These are phyloP conservation scores for Artemia sinica DNA, from an alignment of 2,888 invertebrate species.

Conservation along the genomic window DNA sequence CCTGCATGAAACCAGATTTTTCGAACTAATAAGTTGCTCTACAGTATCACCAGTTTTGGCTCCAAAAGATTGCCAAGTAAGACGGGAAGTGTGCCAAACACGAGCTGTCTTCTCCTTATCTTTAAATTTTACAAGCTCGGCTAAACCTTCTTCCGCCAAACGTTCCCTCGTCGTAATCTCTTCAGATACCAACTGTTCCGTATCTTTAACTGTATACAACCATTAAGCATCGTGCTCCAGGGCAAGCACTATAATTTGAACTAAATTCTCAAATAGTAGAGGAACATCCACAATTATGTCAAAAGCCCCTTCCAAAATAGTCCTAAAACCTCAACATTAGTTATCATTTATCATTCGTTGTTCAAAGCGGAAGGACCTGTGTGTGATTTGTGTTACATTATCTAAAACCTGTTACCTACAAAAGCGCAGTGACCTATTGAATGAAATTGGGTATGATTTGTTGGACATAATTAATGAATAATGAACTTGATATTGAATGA, in stretches of 20 bases:
- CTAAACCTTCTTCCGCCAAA: constrained; percentile 42
- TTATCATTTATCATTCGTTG: no score
- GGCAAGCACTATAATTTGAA: constrained; percentile 46
- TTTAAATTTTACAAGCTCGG: constrained; percentile 41
- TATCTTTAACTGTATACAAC: constrained; percentile 30
- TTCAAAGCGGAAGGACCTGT: no score
- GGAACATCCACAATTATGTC: constrained; percentile 70
- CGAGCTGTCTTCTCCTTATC: constrained; percentile 11
- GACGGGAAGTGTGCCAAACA: background rate
- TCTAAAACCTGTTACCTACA: no score
- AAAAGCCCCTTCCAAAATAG: constrained; percentile 45
- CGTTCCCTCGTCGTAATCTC: constrained; percentile 19
- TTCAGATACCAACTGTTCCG: constrained; percentile 25
- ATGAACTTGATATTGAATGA: no score
- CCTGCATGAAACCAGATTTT: no score
- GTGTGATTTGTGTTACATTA: no score
- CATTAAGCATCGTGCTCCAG: constrained; percentile 37
- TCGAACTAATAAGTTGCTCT: background rate
- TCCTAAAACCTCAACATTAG: constrained; percentile 40
- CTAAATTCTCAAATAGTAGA: constrained; percentile 59
- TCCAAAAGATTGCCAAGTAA: background rate
- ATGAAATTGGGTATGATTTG: no score
- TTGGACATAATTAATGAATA: no score
- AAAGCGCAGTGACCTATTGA: no score
- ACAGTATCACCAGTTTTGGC: background rate